Evolutionary conservation across 2,113 vertebrate genomes (phyloP).

Genomic region (Carassius gibelio): DNA sequence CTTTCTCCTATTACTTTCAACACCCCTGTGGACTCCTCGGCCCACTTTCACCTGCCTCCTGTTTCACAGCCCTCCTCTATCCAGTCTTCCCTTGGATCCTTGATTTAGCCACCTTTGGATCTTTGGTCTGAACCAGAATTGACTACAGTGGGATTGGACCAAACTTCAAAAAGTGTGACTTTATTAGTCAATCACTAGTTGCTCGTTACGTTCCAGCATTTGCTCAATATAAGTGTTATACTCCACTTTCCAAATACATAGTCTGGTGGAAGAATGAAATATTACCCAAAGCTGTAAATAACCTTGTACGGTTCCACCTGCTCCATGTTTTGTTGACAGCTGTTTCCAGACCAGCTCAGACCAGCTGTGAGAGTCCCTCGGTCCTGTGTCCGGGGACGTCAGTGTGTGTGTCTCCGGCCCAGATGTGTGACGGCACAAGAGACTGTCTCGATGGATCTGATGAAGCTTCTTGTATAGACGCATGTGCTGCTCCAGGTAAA

Average conservation of each 20-base stretch:
- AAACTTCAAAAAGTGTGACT: not conserved
- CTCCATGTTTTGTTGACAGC: constrained; percentile 10
- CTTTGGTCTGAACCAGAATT: not conserved
- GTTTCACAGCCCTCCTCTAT: too few relatives aligned
- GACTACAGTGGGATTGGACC: not conserved
- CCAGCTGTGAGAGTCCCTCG: constrained; percentile 70
- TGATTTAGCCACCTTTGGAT: too few relatives aligned
- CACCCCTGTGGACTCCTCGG: too few relatives aligned
- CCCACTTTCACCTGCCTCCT: too few relatives aligned
- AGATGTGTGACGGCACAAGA: constrained; percentile 50
- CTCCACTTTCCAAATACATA: not conserved
- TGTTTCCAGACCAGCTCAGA: not conserved
- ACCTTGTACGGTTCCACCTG: not conserved
- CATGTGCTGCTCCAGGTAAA: constrained; percentile 20
- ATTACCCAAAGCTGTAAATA: not conserved
- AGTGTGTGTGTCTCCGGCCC: constrained; percentile 33
- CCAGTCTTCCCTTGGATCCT: too few relatives aligned
- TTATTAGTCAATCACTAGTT: not conserved
- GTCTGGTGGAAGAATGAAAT: not conserved
- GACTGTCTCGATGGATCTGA: constrained; percentile 72
- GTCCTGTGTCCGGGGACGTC: constrained; percentile 73
- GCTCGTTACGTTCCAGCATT: not conserved
- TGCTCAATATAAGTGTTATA: not conserved
- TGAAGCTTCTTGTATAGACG: constrained; percentile 48
- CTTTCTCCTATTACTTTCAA: too few relatives aligned